Evolutionary conservation across 2,888 invertebrate species (phyloP).

Genomic region (Cotesia congregata): DNA sequence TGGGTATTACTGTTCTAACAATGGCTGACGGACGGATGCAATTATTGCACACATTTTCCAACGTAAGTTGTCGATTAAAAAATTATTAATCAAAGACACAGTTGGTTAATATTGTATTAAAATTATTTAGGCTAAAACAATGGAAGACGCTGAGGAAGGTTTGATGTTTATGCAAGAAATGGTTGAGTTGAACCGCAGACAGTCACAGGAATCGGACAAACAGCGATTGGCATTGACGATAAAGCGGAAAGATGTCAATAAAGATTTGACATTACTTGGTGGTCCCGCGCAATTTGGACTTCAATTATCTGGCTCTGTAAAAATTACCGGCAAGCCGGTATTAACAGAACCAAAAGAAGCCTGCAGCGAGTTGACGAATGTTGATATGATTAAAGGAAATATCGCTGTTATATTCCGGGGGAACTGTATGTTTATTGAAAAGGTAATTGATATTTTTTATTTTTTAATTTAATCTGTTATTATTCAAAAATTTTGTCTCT

Average conservation of each 20-base stretch:
- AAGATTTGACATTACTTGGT: conserved; percentile 75
- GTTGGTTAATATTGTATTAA: conserved; percentile 27
- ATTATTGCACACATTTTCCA: conserved; percentile 88
- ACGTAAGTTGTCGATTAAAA: conserved; percentile 75
- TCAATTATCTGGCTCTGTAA: conserved; percentile 78
- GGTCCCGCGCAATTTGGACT: conserved; percentile 94
- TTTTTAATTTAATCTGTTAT: background rate
- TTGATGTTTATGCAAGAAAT: conserved; percentile 97
- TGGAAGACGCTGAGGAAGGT: conserved; percentile 92
- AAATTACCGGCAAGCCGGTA: conserved; percentile 77
- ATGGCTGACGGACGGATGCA: conserved; percentile 93
- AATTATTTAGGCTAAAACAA: conserved; percentile 81
- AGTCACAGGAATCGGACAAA: conserved; percentile 74
- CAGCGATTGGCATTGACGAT: conserved; percentile 74
- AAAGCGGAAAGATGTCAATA: conserved; percentile 65
- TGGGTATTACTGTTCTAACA: conserved; percentile 95
- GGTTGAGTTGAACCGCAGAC: conserved; percentile 87
- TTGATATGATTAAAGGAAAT: conserved; percentile 76
- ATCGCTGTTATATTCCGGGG: conserved; percentile 92
- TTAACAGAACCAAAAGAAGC: conserved; percentile 81
- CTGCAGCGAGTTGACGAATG: conserved; percentile 75
- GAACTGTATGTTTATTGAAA: conserved; percentile 95
- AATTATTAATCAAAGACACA: too few relatives aligned
- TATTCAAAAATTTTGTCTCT: background rate
- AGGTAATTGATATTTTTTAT: conserved; percentile 71